Base-by-base conservation (phyloP, 2,888 invertebrate genomes). In the Papilio demoleus region DNA sequence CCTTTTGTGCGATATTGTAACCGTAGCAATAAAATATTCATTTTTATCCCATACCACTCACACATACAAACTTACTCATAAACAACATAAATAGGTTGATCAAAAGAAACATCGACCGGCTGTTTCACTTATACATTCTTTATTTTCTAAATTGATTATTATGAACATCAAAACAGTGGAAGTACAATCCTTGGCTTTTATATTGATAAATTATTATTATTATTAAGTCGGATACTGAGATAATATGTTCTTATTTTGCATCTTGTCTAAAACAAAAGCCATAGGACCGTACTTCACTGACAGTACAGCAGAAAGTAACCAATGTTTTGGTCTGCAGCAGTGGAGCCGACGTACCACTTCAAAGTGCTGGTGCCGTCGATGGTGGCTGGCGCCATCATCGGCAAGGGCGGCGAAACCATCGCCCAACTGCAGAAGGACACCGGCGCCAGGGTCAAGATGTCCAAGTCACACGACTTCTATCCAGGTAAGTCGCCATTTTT, bases 321-420 rank as follows among this genome's bases (percentile, higher is more conserved):
- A 70, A 74, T 77, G 70, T 71, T 76, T 75, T 86, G 68, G 65
- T 82, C 83, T 88, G 73, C 93, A 96, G 95, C 95, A 87, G 96
- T 96, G 93, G 97, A 97, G 95, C 96, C 96, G 87, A 95, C 96
- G 84, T 97, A 96, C 94, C 98, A 99, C 94, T 97, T 99, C 94
- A 99, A 99, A 94, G 97, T 98, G 83, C 94, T 99, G 93, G 98
- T 99, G 86, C 99, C 99, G 73, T 97, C 98, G 74, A 97, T 97
- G 93, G 99, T 99, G 78, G 99, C 99, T 68, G 99, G 99, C 76
- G 99, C 99, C 88, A 99, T 99, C 87, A 99, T 99, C 92, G 99
- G 99, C 83, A 99, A 99, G 93, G 99, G 99, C 58, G 99, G 99
- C 77, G 99, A 99, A 92, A 98, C 99, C 70, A 99, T 99, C 91